Percentiles rank a stretch among this genome's conserved stretches.
Conservation (phyloP, 1,140 invertebrate species). For the Artemia franciscana region DNA sequence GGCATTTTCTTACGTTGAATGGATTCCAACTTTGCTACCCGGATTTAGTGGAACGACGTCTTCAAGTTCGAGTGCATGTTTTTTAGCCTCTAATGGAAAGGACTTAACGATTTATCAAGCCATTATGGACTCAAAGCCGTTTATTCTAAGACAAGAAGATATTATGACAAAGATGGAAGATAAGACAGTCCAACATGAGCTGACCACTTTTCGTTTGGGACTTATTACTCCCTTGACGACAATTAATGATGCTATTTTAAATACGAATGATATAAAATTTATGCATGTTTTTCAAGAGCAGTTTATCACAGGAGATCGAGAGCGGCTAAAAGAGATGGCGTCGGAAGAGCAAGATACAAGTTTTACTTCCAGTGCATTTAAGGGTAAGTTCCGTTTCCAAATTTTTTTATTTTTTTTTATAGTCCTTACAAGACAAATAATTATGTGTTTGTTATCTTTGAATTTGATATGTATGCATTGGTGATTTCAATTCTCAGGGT, state of each 20-base stretch:
- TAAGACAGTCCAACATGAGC: constrained; percentile 18
- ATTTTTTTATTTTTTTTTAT: neutral
- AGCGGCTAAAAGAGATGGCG: constrained; percentile 5
- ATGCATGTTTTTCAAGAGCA: constrained; percentile 92
- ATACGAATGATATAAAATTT: constrained; percentile 88
- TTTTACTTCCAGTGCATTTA: neutral
- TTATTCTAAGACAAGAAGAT: neutral
- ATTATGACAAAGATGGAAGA: neutral
- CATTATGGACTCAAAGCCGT: neutral
- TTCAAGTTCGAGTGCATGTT: constrained; percentile 91
- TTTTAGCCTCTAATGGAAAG: constrained; percentile 89
- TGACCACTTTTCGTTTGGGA: constrained; percentile 85
- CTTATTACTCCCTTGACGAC: constrained; percentile 88
- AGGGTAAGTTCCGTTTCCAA: neutral
- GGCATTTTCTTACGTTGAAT: constrained; percentile 91
- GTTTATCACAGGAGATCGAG: constrained; percentile 46
- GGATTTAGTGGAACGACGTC: constrained; percentile 25
- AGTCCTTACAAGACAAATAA: too few species aligned
- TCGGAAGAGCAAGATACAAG: neutral
- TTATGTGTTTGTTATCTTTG: too few species aligned
- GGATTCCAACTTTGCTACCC: constrained; percentile 88
- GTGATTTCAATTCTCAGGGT: too few species aligned
- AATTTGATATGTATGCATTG: too few species aligned
- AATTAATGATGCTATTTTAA: constrained; percentile 57
- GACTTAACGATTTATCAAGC: constrained; percentile 75